phyloP scores from a whole-genome alignment of 2,797 vertebrate species.

The Pithecia hirsuta region DNA sequence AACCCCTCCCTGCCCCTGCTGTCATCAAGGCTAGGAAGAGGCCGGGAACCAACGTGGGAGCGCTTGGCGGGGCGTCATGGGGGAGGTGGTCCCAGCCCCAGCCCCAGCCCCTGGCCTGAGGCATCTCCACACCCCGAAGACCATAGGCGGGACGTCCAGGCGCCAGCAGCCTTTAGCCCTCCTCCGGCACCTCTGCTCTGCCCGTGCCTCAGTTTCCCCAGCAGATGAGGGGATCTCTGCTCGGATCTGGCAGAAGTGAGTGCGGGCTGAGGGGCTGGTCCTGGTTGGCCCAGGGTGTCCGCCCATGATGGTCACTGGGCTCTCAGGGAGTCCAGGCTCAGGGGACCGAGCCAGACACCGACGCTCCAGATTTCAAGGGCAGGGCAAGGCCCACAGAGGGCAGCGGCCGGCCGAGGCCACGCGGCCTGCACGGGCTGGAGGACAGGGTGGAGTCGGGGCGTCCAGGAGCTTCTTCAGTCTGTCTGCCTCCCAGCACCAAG shows the following conservation, averaged over 20 bases:
- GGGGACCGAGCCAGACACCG: too few relatives aligned
- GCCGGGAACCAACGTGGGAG: too few relatives aligned
- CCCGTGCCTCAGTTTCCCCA: neutral
- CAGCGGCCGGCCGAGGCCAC: too few relatives aligned
- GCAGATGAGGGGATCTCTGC: neutral
- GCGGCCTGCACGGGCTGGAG: neutral
- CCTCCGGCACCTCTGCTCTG: neutral
- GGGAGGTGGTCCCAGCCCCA: neutral
- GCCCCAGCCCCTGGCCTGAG: neutral
- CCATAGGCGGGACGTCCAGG: neutral
- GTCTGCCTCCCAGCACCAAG: neutral
- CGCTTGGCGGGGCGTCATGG: neutral
- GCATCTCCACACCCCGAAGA: neutral
- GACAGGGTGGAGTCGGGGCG: neutral
- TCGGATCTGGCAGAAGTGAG: neutral
- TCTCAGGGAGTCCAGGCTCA: neutral
- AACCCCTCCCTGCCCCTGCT: too few relatives aligned
- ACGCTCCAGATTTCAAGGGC: neutral
- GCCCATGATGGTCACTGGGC: neutral
- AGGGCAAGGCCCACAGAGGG: neutral
- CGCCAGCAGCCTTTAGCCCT: neutral
- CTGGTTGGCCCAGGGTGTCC: neutral
- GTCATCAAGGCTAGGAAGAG: neutral
- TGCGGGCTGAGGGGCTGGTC: neutral
- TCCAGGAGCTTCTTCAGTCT: fast-evolving